Percentiles rank a stretch among this genome's conserved stretches.
Evolutionary conservation across 2,888 invertebrate species (phyloP).

Genomic region (Epirrhoe alternata): DNA sequence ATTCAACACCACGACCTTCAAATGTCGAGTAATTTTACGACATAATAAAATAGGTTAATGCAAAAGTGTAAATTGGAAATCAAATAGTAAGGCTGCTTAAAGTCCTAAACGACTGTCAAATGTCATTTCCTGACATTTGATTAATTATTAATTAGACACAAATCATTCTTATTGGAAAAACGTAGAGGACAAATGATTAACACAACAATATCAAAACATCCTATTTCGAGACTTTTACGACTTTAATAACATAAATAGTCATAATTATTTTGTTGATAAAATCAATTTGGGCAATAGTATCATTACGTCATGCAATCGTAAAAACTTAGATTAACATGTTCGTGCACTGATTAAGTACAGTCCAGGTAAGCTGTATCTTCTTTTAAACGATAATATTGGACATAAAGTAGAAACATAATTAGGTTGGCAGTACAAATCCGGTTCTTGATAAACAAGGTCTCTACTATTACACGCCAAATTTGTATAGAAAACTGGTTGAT

Average conservation of each 20-base stretch:
- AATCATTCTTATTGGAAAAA: conserved; percentile 18
- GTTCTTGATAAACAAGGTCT: conserved; percentile 22
- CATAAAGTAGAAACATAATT: conserved; percentile 24
- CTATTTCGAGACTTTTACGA: conserved; percentile 24
- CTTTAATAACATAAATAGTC: conserved; percentile 30
- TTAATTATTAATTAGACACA: conserved; percentile 33
- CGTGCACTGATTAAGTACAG: conserved; percentile 13
- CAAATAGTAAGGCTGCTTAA: conserved; percentile 1
- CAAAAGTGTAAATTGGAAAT: neutral
- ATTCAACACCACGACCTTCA: too few relatives aligned
- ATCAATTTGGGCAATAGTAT: conserved; percentile 29
- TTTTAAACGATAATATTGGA: neutral
- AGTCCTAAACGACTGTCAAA: conserved; percentile 10
- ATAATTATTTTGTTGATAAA: conserved; percentile 36
- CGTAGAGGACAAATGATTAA: conserved; percentile 31
- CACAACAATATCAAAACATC: conserved; percentile 24
- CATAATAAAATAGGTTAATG: neutral
- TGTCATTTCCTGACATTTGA: conserved; percentile 37
- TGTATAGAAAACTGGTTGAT: conserved; percentile 4
- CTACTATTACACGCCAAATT: conserved; percentile 5
- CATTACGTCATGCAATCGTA: conserved; percentile 31
- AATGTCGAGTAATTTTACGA: neutral
- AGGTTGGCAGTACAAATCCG: conserved; percentile 24
- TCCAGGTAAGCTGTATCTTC: conserved; percentile 12
- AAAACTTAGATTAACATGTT: conserved; percentile 27